Percentiles rank a stretch among this genome's conserved stretches.
Evolutionary conservation across 1,140 invertebrate genomes (phyloP).

Genomic region (Geopemphigus sp.): DNA sequence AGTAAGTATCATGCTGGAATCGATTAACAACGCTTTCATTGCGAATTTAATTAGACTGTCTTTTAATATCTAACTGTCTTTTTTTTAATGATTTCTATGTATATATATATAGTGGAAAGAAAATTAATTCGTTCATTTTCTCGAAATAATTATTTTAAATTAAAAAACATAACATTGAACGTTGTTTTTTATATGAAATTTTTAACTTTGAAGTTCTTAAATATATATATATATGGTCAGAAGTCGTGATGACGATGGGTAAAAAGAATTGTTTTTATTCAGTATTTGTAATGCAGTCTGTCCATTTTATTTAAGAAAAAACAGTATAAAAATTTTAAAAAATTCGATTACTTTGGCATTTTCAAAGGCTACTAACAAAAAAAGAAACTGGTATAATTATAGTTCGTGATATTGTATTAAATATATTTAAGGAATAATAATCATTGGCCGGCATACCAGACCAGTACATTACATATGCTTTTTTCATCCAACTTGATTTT

Average conservation of each 20-base stretch:
- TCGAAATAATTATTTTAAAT: background rate
- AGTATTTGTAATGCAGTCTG: background rate
- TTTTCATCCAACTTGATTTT: background rate
- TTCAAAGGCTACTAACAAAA: no score
- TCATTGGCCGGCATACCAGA: no score
- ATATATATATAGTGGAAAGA: no score
- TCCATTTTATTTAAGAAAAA: slow-evolving; percentile 13
- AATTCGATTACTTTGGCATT: no score
- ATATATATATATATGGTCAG: background rate
- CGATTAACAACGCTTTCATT: background rate
- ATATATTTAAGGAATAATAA: no score
- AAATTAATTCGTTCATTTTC: background rate
- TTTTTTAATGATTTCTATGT: no score
- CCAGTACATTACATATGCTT: no score
- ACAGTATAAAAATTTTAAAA: background rate
- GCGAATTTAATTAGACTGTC: no score
- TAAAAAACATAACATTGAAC: slow-evolving; percentile 7
- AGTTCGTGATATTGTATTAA: no score
- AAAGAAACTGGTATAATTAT: no score
- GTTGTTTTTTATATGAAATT: background rate
- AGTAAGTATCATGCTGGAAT: background rate
- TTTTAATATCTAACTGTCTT: no score
- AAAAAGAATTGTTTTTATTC: background rate
- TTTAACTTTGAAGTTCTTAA: background rate
- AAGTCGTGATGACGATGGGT: background rate